Evolutionary conservation across 2,888 invertebrate genomes (phyloP).

Genomic region (Platypus cylindrus): DNA sequence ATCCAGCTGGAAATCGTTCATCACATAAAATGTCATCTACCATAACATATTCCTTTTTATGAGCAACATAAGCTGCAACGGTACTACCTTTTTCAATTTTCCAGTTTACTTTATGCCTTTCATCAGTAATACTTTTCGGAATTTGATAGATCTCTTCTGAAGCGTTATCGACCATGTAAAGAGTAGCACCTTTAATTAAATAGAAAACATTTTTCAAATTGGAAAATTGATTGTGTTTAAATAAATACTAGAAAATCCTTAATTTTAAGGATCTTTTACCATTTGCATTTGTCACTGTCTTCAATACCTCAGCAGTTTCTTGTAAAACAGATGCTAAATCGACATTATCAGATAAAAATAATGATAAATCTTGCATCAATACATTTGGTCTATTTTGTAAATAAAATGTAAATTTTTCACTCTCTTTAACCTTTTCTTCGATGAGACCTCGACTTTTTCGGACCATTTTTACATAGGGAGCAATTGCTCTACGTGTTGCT

Average conservation of each 20-base stretch:
- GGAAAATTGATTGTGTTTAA: no score
- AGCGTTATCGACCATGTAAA: slow-evolving; percentile 42
- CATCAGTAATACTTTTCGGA: slow-evolving; percentile 36
- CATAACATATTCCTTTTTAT: slow-evolving; percentile 41
- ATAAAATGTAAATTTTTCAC: slow-evolving; percentile 28
- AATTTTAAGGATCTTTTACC: slow-evolving; percentile 31
- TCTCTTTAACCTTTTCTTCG: slow-evolving; percentile 20
- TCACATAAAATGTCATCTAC: slow-evolving; percentile 44
- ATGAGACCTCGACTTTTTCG: slow-evolving; percentile 24
- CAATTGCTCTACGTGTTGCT: slow-evolving; percentile 45
- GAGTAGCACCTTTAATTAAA: slow-evolving; percentile 37
- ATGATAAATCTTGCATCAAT: slow-evolving; percentile 28
- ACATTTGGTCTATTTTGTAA: slow-evolving; percentile 32
- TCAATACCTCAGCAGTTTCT: slow-evolving; percentile 45
- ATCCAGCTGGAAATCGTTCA: slow-evolving; percentile 44
- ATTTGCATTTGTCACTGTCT: slow-evolving; percentile 42
- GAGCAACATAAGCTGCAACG: slow-evolving; percentile 45
- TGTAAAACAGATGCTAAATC: slow-evolving; percentile 43
- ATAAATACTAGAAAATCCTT: no score
- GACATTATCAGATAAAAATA: slow-evolving; percentile 42
- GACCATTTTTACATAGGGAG: slow-evolving; percentile 40
- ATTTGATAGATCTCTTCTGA: slow-evolving; percentile 44
- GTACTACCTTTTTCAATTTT: slow-evolving; percentile 42
- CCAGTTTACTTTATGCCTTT: slow-evolving; percentile 43
- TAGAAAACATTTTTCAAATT: no score